Conservation (phyloP, 2,888 invertebrate genomes). For the Meganola albula region DNA sequence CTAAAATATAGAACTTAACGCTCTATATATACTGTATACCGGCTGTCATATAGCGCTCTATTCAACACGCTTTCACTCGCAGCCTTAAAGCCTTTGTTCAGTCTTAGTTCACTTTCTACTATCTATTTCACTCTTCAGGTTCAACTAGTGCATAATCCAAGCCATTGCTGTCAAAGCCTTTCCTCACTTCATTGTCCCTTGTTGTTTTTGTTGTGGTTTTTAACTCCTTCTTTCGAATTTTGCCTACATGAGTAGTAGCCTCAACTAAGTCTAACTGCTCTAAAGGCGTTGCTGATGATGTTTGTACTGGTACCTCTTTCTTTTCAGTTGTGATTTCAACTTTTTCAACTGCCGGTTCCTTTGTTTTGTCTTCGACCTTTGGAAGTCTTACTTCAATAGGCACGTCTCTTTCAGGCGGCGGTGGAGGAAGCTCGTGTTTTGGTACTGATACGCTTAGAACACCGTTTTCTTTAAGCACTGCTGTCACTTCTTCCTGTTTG, state of each 20-base stretch:
- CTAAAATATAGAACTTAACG: no score
- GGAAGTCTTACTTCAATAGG: slow-evolving; percentile 54
- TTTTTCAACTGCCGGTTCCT: slow-evolving; percentile 29
- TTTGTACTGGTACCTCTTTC: slow-evolving; percentile 17
- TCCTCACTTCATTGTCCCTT: slow-evolving; percentile 66
- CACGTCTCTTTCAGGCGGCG: slow-evolving; percentile 57
- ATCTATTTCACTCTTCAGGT: slow-evolving; percentile 41
- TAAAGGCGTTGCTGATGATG: slow-evolving; percentile 35
- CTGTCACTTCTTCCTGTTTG: slow-evolving; percentile 60
- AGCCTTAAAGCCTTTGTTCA: slow-evolving; percentile 41
- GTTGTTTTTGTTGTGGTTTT: slow-evolving; percentile 53
- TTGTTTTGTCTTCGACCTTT: slow-evolving; percentile 31
- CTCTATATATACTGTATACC: no score
- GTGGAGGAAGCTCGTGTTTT: slow-evolving; percentile 61
- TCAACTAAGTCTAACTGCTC: slow-evolving; percentile 51
- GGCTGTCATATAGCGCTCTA: slow-evolving; percentile 13
- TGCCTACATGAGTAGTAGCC: slow-evolving; percentile 61
- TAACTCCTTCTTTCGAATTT: slow-evolving; percentile 69
- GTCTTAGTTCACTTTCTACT: slow-evolving; percentile 46
- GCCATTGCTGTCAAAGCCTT: slow-evolving; percentile 53
- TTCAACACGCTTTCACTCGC: slow-evolving; percentile 21
- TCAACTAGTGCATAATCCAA: slow-evolving; percentile 54
- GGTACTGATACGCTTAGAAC: slow-evolving; percentile 54
- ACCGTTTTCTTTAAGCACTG: slow-evolving; percentile 55
- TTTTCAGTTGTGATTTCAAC: slow-evolving; percentile 22